These are phyloP conservation scores for Spinus pinus DNA, from an alignment of 2,797 vertebrate genomes.

Conservation along the genomic window DNA sequence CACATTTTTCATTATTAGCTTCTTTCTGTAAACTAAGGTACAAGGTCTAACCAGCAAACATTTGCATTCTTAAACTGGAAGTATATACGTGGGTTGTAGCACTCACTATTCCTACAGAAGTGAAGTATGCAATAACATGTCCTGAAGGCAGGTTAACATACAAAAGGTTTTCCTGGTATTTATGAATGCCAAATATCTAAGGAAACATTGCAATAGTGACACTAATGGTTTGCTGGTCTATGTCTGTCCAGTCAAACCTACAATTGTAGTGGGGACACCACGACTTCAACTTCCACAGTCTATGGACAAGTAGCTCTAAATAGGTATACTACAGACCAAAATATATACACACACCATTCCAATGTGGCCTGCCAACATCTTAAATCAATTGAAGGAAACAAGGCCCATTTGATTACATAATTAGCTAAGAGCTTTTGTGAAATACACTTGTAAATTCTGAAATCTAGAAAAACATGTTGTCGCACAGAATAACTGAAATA, in stretches of 20 bases:
- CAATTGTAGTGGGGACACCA: background rate
- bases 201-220: background rate
- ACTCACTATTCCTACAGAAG: background rate
- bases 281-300: background rate
- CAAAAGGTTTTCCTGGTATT: background rate
- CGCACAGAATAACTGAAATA: background rate
- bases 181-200: background rate
- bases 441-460: background rate
- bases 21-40: background rate
- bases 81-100: fast-evolving
- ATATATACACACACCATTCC: background rate
- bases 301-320: background rate
- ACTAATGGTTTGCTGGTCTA: background rate
- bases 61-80: background rate
- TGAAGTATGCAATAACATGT: background rate
- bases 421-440: background rate
- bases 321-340: background rate
- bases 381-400: background rate
- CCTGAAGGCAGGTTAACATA: background rate
- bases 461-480: background rate
- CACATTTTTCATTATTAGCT: background rate
- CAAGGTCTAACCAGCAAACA: background rate
- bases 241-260: background rate
- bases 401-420: background rate
- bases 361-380: background rate